Conservation (phyloP, 1,140 invertebrate species). For the Sinella curviseta region DNA sequence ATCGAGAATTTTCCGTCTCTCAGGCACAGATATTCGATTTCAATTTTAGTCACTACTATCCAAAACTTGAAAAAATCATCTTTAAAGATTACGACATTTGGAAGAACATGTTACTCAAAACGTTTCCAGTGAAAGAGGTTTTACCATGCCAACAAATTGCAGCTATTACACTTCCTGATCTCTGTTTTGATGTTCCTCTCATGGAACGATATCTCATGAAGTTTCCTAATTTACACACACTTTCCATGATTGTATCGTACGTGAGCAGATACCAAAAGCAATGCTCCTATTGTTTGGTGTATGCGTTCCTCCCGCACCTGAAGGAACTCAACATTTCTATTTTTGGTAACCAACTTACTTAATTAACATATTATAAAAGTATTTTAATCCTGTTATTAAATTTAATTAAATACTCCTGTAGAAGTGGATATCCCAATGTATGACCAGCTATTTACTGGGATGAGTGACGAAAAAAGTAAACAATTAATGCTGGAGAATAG, state of each 20-base stretch:
- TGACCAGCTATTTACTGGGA: background rate
- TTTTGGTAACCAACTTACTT: background rate
- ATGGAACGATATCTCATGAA: constrained; percentile 19
- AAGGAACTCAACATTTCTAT: background rate
- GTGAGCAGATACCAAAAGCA: constrained; percentile 3
- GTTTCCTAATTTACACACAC: background rate
- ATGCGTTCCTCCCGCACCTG: background rate
- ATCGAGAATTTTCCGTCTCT: background rate
- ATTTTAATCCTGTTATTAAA: background rate
- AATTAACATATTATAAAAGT: background rate
- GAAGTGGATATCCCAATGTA: background rate
- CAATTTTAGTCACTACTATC: background rate
- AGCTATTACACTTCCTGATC: background rate
- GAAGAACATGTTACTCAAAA: constrained; percentile 10
- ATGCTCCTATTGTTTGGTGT: constrained; percentile 4
- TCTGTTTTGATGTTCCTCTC: constrained; percentile 3
- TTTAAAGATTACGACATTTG: constrained; percentile 19
- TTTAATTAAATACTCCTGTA: background rate
- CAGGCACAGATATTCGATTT: background rate
- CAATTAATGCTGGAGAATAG: background rate
- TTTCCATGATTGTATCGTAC: constrained; percentile 8
- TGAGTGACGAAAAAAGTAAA: background rate
- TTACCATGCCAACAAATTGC: background rate
- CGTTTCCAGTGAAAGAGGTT: background rate
- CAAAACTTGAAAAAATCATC: background rate